These are phyloP conservation scores for Crossoptilon crossoptilon DNA, from an alignment of 2,797 vertebrate species.

Conservation along the genomic window DNA sequence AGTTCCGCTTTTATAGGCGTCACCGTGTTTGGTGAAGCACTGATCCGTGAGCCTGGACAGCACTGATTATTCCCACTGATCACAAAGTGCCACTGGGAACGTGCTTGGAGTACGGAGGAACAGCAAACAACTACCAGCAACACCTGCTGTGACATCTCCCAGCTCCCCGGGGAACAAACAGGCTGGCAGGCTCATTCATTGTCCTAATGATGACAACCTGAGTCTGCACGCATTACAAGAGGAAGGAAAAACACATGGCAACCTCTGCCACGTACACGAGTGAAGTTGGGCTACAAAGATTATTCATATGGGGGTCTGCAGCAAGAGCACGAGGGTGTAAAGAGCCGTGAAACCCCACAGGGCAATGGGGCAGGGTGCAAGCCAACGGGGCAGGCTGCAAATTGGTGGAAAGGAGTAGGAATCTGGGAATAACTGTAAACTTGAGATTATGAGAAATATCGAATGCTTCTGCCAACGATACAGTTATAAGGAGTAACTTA, in stretches of 20 bases:
- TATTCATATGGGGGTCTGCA: not conserved
- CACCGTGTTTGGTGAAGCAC: not conserved
- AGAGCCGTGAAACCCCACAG: not conserved
- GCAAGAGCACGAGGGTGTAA: not conserved
- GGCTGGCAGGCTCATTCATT: not conserved
- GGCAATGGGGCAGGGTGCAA: not conserved
- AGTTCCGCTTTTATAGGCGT: accelerated
- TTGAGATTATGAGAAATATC: not conserved
- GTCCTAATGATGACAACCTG: not conserved
- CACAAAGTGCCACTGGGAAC: not conserved
- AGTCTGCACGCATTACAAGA: accelerated
- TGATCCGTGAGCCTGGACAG: not conserved
- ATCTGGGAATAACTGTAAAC: not conserved
- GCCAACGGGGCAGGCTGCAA: accelerated
- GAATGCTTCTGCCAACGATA: not conserved
- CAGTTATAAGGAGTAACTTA: not conserved
- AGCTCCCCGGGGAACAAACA: not conserved
- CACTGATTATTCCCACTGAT: not conserved
- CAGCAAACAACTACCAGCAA: not conserved
- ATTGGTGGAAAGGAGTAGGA: not conserved
- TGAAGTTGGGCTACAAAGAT: not conserved
- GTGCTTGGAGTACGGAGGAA: accelerated
- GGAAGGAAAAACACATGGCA: not conserved
- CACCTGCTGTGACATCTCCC: not conserved
- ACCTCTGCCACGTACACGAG: too few relatives aligned